Evolutionary conservation across 53 echinoderm and acorn worm species (phyloP).

Genomic region (Arbacia lixula): DNA sequence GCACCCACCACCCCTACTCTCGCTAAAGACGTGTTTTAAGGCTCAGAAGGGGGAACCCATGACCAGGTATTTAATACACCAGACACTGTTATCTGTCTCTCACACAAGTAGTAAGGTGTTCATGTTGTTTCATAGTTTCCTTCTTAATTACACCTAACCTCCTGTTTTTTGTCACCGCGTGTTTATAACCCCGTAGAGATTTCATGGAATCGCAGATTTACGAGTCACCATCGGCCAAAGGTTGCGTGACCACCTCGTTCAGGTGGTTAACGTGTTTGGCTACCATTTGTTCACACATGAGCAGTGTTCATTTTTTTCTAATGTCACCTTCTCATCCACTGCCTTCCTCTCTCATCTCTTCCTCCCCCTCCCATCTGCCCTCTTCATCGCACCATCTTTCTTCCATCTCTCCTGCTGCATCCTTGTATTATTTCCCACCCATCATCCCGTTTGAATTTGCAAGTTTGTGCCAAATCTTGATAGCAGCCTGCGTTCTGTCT

Average conservation of each 20-base stretch:
- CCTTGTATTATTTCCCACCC: background rate
- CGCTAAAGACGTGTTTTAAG: constrained; percentile 64
- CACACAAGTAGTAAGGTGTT: background rate
- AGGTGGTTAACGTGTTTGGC: too few relatives aligned
- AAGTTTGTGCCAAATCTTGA: background rate
- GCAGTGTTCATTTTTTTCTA: constrained; percentile 37
- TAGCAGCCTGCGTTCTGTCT: constrained; percentile 37
- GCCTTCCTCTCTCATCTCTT: constrained; percentile 1
- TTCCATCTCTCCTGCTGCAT: constrained; percentile 14
- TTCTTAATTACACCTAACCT: background rate
- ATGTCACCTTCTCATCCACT: background rate
- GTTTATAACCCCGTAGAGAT: background rate
- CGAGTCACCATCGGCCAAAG: too few relatives aligned
- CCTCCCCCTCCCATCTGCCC: too few relatives aligned
- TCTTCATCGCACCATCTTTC: background rate
- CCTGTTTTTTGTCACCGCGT: background rate
- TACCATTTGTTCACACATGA: constrained; percentile 50
- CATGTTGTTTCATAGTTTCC: background rate
- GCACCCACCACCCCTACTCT: constrained; percentile 52
- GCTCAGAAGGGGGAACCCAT: constrained; percentile 55
- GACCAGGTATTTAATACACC: constrained; percentile 54
- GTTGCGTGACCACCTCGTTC: too few relatives aligned
- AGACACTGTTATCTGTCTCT: constrained; percentile 1
- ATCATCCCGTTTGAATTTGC: constrained; percentile 21
- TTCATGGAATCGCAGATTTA: background rate